These are phyloP conservation scores for Polyommatus icarus DNA, from an alignment of 2,888 invertebrate species.

Conservation along the genomic window DNA sequence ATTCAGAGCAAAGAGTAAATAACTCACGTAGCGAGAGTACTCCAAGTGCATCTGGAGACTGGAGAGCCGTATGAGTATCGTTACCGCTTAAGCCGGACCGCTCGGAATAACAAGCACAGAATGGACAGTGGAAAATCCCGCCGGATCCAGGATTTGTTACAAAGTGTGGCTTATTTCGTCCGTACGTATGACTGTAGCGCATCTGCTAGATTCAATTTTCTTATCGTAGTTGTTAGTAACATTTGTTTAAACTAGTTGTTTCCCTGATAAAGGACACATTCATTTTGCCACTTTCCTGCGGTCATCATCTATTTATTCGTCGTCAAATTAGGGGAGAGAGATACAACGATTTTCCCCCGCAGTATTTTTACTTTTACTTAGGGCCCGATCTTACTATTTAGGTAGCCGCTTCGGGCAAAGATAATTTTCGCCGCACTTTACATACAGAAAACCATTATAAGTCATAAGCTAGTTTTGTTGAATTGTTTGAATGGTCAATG, in stretches of 20 bases:
- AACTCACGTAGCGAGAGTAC: background rate
- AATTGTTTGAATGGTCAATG: too few relatives aligned
- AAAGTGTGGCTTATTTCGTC: constrained; percentile 66
- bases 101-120: constrained; percentile 68
- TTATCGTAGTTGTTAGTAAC: constrained; percentile 31
- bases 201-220: constrained; percentile 55
- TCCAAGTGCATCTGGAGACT: constrained; percentile 7
- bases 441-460: too few relatives aligned
- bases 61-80: constrained; percentile 7
- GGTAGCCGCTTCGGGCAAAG: too few relatives aligned
- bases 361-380: too few relatives aligned
- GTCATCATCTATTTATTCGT: too few relatives aligned
- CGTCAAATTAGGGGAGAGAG: too few relatives aligned
- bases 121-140: constrained; percentile 71
- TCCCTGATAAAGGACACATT: too few relatives aligned
- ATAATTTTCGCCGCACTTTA: too few relatives aligned
- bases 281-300: too few relatives aligned
- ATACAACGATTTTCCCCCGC: too few relatives aligned
- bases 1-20: background rate
- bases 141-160: constrained; percentile 70
- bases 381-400: too few relatives aligned
- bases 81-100: constrained; percentile 48
- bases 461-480: too few relatives aligned
- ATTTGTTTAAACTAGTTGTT: background rate
- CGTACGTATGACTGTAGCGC: constrained; percentile 61